Percentiles rank a stretch among this genome's conserved stretches.
phyloP scores from a whole-genome alignment of 2,888 invertebrate species.

The Oligia strigilis region DNA sequence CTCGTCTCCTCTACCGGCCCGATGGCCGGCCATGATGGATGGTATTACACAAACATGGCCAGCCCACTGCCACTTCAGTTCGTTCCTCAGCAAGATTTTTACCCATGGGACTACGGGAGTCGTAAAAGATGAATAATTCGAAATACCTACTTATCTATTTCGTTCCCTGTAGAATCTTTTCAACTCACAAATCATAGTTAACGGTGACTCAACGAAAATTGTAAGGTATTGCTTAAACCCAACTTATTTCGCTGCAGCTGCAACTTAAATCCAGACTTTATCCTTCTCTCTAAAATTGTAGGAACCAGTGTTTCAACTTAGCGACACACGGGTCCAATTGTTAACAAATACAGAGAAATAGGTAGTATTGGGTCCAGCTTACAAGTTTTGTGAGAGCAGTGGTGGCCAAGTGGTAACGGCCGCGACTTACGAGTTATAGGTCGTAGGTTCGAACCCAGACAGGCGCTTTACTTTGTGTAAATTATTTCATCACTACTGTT shows the following conservation, averaged over 20 bases:
- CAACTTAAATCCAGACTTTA: slow-evolving; percentile 69
- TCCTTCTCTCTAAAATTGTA: slow-evolving; percentile 39
- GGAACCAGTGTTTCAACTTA: slow-evolving; percentile 22
- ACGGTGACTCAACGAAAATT: slow-evolving; percentile 58
- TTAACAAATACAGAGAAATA: slow-evolving; percentile 3
- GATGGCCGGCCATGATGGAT: no score
- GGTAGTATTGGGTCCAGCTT: neutral
- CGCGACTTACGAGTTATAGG: no score
- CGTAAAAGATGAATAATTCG: no score
- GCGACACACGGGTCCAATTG: slow-evolving; percentile 14
- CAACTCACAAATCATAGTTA: slow-evolving; percentile 53
- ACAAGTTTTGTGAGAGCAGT: neutral
- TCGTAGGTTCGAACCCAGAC: no score
- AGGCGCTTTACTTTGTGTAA: no score
- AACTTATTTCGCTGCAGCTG: slow-evolving; percentile 70
- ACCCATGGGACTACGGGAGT: no score
- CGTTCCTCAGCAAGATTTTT: no score
- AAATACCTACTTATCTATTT: neutral
- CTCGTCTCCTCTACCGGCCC: no score
- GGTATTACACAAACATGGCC: no score
- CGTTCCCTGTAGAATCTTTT: neutral
- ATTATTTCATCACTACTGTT: no score
- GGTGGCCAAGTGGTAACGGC: no score
- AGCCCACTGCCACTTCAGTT: no score
- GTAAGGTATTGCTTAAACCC: slow-evolving; percentile 69